phyloP scores from a whole-genome alignment of 1,140 invertebrate species.

The Calliopsis andreniformis region DNA sequence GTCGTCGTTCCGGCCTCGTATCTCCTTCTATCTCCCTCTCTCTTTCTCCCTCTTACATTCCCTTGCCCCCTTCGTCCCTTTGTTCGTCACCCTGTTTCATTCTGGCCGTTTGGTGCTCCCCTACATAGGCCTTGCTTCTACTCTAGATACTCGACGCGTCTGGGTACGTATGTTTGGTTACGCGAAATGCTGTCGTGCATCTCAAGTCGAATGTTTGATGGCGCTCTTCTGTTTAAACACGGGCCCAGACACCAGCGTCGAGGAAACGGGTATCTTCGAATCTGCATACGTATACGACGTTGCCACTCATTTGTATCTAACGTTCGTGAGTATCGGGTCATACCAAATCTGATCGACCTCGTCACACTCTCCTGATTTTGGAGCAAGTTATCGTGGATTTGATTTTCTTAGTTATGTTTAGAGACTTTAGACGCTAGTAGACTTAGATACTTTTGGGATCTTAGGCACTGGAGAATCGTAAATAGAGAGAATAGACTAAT shows the following conservation, averaged over 20 bases:
- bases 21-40: neutral
- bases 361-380: constrained; percentile 3
- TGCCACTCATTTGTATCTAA: constrained; percentile 11
- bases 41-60: neutral
- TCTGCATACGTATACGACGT: constrained; percentile 56
- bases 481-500: too few species aligned
- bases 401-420: too few species aligned
- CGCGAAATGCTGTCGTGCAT: constrained; percentile 67
- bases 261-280: constrained; percentile 42
- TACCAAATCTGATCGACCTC: neutral
- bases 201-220: constrained; percentile 69
- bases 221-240: constrained; percentile 67
- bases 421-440: too few species aligned
- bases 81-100: constrained; percentile 22
- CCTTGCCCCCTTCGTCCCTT: constrained; percentile 6
- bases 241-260: constrained; percentile 51
- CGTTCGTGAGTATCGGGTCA: too few species aligned
- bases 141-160: constrained; percentile 47
- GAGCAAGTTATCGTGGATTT: too few species aligned
- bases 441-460: too few species aligned
- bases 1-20: constrained; percentile 37
- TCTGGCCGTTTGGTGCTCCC: neutral
- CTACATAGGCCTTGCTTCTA: constrained; percentile 16
- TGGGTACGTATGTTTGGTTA: constrained; percentile 69
- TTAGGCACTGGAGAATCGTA: too few species aligned